Evolutionary conservation across 2,888 invertebrate genomes (phyloP).

Genomic region (Sphaerophoria taeniata): DNA sequence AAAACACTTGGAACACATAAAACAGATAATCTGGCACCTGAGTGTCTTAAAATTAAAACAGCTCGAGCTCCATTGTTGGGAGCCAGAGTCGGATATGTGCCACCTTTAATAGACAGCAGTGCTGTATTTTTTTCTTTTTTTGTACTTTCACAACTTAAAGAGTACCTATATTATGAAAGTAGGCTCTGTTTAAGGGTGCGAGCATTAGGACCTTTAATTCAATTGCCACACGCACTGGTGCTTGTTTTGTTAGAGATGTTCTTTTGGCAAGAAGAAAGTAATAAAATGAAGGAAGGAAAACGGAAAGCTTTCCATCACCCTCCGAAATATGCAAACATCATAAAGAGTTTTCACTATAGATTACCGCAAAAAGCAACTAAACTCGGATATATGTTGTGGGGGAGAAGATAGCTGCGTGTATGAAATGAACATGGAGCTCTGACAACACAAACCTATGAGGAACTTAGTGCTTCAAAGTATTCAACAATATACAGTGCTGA

Average conservation of each 20-base stretch:
- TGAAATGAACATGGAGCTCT: not conserved
- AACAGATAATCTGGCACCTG: constrained; percentile 74
- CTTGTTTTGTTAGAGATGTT: constrained; percentile 19
- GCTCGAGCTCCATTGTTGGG: constrained; percentile 53
- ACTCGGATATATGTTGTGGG: constrained; percentile 25
- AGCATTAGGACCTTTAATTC: constrained; percentile 55
- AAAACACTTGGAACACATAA: constrained; percentile 70
- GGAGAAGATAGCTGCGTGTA: not conserved
- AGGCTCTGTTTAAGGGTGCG: constrained; percentile 22
- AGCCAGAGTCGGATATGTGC: not conserved
- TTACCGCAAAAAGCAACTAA: constrained; percentile 36
- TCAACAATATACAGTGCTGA: constrained; percentile 4
- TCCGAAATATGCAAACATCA: constrained; percentile 32
- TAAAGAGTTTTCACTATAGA: constrained; percentile 43
- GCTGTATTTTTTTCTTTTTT: constrained; percentile 1
- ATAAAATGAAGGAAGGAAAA: constrained; percentile 6
- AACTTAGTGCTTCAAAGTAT: constrained; percentile 44
- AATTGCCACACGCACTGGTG: constrained; percentile 59
- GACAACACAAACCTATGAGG: constrained; percentile 1
- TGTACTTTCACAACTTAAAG: constrained; percentile 20
- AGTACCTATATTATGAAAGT: constrained; percentile 52
- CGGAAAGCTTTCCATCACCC: constrained; percentile 8
- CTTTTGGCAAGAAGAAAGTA: not conserved
- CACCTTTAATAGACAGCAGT: constrained; percentile 9
- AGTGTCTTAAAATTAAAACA: constrained; percentile 74